These are phyloP conservation scores for Parasteatoda tepidariorum DNA, from an alignment of 1,140 invertebrate species.

Conservation along the genomic window DNA sequence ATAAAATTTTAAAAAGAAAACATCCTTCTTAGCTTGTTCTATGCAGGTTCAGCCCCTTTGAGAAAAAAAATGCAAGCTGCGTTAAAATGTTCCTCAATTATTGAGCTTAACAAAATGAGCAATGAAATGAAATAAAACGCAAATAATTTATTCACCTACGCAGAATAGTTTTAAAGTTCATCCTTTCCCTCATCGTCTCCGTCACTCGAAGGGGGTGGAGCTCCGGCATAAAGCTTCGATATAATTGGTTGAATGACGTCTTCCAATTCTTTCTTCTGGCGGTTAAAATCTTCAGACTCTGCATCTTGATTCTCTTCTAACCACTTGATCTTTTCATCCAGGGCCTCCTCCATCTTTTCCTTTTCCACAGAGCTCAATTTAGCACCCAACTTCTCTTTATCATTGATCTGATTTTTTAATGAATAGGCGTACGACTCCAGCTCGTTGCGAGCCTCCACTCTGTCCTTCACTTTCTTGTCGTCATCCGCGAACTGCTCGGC, in stretches of 20 bases:
- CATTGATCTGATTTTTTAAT: slow-evolving; percentile 95
- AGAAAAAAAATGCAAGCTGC: too few relatives aligned
- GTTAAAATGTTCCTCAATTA: too few relatives aligned
- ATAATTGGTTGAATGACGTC: slow-evolving; percentile 97
- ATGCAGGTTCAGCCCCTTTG: too few relatives aligned
- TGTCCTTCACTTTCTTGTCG: slow-evolving; percentile 97
- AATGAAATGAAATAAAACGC: too few relatives aligned
- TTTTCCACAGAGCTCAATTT: slow-evolving; percentile 95
- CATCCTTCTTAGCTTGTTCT: too few relatives aligned
- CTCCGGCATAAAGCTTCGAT: slow-evolving; percentile 93
- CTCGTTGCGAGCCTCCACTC: slow-evolving; percentile 88
- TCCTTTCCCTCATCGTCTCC: slow-evolving; percentile 84
- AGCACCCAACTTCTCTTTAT: slow-evolving; percentile 98
- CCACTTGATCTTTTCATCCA: slow-evolving; percentile 99
- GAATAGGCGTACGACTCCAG: slow-evolving; percentile 98
- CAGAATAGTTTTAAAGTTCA: slow-evolving; percentile 78
- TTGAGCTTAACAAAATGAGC: too few relatives aligned
- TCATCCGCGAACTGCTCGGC: slow-evolving; percentile 99
- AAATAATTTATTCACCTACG: slow-evolving; percentile 21
- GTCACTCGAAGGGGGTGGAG: slow-evolving; percentile 78
- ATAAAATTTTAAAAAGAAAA: too few relatives aligned
- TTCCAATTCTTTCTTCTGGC: slow-evolving; percentile 97
- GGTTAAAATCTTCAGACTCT: slow-evolving; percentile 93
- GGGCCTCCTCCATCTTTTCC: slow-evolving; percentile 91
- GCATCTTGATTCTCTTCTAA: slow-evolving; percentile 95